Base-by-base conservation (phyloP, 92 coral and sea anemone genomes). In the Epizoanthus stellaris region DNA sequence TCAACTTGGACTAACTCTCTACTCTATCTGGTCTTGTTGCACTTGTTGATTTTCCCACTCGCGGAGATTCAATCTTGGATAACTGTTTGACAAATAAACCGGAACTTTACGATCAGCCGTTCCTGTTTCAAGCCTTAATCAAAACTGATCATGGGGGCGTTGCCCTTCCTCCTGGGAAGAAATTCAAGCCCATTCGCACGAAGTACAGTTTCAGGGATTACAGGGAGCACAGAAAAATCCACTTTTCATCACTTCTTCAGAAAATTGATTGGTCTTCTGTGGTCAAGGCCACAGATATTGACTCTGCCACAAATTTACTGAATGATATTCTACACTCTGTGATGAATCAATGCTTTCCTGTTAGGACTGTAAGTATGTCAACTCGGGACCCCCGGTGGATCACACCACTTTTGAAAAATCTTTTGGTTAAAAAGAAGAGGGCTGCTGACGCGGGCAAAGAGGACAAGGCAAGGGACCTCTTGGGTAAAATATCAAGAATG, bases 41-140 rank as follows among this genome's bases (percentile, higher is more conserved):
- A 23, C 70, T 76, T 47, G 81, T 76, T 12, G 75, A 88, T 61
- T 88, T 83, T 73, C 88, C 91, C 47, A 88, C 88, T 30, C 85
- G 88, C 23, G 84, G 80, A 88, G n/a, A n/a, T n/a, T n/a, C n/a
- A n/a, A n/a, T n/a, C n/a, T n/a, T n/a, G n/a, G n/a, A n/a, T n/a
- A n/a, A n/a, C 70, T 75, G 91, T 56, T 66, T 88, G 60, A 88
- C 91, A 23, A 88, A 88, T 66, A 39, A 57, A 23, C 67, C 85
- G n/a, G 85, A 68, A 58, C 40, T 77, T 61, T 86, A 77, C 57
- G 54, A 47, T 57, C 36, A 53, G 70, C 62, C 79, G 40, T 69
- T 67, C 64, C 70, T 56, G 16, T 39, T 66, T 56, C 70, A 81
- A 70, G 85, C 76, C 73, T 67, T 42, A 47, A 66, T 81, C 73